These are phyloP conservation scores for Oryzias dopingdopingensis DNA, from an alignment of 2,797 vertebrate genomes.

Conservation along the genomic window DNA sequence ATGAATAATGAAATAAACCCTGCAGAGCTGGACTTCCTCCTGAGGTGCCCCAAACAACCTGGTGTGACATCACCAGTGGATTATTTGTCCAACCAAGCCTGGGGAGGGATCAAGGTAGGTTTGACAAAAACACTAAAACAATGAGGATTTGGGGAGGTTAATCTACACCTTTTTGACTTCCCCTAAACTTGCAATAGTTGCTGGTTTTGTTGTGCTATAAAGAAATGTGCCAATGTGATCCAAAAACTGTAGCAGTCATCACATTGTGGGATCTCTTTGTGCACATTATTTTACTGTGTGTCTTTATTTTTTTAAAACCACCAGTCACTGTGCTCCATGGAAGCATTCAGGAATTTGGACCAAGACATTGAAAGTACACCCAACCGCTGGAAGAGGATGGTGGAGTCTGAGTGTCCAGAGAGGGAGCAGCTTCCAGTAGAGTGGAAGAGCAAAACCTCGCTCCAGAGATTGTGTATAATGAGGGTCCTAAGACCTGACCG, in stretches of 20 bases:
- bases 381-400: conserved; percentile 94
- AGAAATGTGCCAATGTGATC: conserved; percentile 35
- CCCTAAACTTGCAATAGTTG: conserved; percentile 46
- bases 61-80: conserved; percentile 85
- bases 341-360: conserved; percentile 90
- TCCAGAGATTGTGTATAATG: conserved; percentile 93
- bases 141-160: too few relatives aligned
- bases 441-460: conserved; percentile 89
- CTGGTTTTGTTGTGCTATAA: conserved; percentile 32
- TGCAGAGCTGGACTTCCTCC: conserved; percentile 88
- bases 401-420: conserved; percentile 91
- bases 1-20: conserved; percentile 85
- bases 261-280: neutral
- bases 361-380: conserved; percentile 91
- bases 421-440: conserved; percentile 95
- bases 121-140: too few relatives aligned
- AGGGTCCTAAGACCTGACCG: conserved; percentile 88
- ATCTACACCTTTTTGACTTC: conserved; percentile 7
- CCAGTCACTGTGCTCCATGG: conserved; percentile 88
- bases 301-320: conserved; percentile 10
- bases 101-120: conserved; percentile 93
- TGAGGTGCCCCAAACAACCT: conserved; percentile 85
- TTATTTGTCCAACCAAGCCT: conserved; percentile 89
- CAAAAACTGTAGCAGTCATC: conserved; percentile 25
- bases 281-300: neutral